Percentiles rank a stretch among this genome's conserved stretches.
phyloP scores from a whole-genome alignment of 2,888 invertebrate species.

The Agrochola litura region DNA sequence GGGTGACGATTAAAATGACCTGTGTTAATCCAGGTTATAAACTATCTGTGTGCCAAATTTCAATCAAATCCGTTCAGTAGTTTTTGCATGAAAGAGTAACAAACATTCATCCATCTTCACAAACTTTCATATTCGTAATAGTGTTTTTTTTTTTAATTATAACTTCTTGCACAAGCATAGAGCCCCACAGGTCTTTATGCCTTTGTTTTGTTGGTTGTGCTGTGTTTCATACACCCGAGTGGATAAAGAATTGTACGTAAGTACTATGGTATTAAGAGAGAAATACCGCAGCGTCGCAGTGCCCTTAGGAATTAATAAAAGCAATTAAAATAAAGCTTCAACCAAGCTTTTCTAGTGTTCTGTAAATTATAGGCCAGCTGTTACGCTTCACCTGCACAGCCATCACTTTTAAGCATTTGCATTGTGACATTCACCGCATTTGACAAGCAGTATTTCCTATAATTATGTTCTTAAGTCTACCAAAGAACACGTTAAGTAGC shows the following conservation, averaged over 20 bases:
- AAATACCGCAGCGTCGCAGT: not conserved
- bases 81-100: too few relatives aligned
- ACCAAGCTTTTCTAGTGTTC: not conserved
- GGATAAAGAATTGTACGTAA: not conserved
- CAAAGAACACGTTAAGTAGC: conserved; percentile 8
- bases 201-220: not conserved
- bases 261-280: not conserved
- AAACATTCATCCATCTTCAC: too few relatives aligned
- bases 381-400: not conserved
- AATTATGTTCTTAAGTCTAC: conserved; percentile 10
- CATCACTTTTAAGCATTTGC: not conserved
- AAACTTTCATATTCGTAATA: too few relatives aligned
- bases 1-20: too few relatives aligned
- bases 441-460: not conserved
- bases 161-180: not conserved
- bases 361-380: conserved; percentile 16
- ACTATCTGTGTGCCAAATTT: too few relatives aligned
- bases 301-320: not conserved
- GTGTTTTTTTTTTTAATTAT: too few relatives aligned
- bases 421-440: not conserved
- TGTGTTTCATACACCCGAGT: not conserved
- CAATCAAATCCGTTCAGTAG: too few relatives aligned
- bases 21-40: too few relatives aligned
- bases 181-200: not conserved
- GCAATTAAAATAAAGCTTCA: conserved; percentile 18